Evolutionary conservation across 2,113 vertebrate genomes (phyloP), one percentile per base, ranked within the genome.

Genomic region (Nesoenas mayeri): DNA sequence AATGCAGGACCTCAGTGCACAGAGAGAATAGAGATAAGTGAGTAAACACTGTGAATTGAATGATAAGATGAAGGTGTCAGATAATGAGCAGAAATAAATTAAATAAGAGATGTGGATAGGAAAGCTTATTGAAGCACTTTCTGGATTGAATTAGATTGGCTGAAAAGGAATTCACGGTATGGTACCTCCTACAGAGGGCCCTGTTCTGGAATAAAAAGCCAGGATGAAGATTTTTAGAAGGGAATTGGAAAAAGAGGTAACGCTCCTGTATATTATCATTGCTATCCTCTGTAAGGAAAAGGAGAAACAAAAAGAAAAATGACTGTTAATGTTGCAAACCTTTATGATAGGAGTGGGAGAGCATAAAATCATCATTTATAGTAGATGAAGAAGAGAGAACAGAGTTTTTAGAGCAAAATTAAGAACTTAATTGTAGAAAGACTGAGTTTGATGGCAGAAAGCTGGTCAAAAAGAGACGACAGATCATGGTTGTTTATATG

Each of bases 401-500:
- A 44, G 18, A 50, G 7, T 6, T 47, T 72, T 75, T 60, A 4
- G 10, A 57, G n/a, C n/a, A 77, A 91, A 88, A 75, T 6, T 48
- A 75, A 48, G 26, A 60, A 50, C 3, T 51, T 50, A 24, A 12
- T 64, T 82, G 31, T 40, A n/a, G 21, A 51, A 61, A n/a, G 31
- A 66, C 28, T 58, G 81, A 82, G 10, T 82, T 66, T 67, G 32
- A 69, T 79, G 21, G 12, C 48, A 73, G 79, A 58, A 34, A 38
- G 11, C 4, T 26, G 19, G 16, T 61, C 9, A 89, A 85, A 40
- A 71, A 67, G 34, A 60, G 44, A 31, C 51, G n/a, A 50, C 28
- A 42, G 62, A 40, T 8, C 8, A 20, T 21, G 14, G 36, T 2
- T 5, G 3, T 6, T 11, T 24, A 42, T 48, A 38, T 0, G 12